Evolutionary conservation across 2,888 invertebrate species (phyloP).

Genomic region (Acleris laterana): DNA sequence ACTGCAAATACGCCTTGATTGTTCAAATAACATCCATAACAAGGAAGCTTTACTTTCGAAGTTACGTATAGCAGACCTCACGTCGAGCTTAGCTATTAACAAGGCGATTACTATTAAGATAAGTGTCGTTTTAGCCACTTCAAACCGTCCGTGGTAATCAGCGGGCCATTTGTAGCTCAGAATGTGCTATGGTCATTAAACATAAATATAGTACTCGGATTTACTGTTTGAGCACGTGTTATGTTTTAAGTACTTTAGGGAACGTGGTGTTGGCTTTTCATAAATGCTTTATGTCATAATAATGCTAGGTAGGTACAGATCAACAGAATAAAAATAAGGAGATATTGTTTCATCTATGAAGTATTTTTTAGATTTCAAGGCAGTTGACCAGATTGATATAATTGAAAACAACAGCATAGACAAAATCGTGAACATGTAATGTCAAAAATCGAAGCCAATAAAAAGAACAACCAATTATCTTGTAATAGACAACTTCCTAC

Average conservation of each 20-base stretch:
- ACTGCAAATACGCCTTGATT: slow-evolving; percentile 1
- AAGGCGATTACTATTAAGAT: slow-evolving; percentile 37
- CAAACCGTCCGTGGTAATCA: slow-evolving; percentile 35
- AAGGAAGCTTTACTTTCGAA: slow-evolving; percentile 31
- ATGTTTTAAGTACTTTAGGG: slow-evolving; percentile 6
- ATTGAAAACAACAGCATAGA: slow-evolving; percentile 4
- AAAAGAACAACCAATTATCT: slow-evolving; percentile 29
- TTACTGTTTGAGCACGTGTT: slow-evolving; percentile 34
- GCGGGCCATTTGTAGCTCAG: slow-evolving; percentile 32
- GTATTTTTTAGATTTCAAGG: too few relatives aligned
- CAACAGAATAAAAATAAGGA: too few relatives aligned
- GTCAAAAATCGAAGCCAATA: slow-evolving; percentile 14
- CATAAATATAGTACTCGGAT: slow-evolving; percentile 32
- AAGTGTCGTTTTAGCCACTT: slow-evolving; percentile 38
- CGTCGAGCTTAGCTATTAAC: slow-evolving; percentile 33
- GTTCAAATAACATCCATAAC: slow-evolving; percentile 11
- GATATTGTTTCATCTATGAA: too few relatives aligned
- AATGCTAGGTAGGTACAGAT: too few relatives aligned
- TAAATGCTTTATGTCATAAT: too few relatives aligned
- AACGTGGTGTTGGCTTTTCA: slow-evolving; percentile 14
- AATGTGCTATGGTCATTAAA: slow-evolving; percentile 34
- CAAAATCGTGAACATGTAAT: slow-evolving; percentile 8
- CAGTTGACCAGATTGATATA: not conserved
- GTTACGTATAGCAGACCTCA: slow-evolving; percentile 27
- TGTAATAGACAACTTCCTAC: slow-evolving; percentile 35